A percentile compares a stretch with the other conserved stretches of the same genome.
phyloP scores from a whole-genome alignment of 2,797 vertebrate species.

The Oophaga sylvatica region DNA sequence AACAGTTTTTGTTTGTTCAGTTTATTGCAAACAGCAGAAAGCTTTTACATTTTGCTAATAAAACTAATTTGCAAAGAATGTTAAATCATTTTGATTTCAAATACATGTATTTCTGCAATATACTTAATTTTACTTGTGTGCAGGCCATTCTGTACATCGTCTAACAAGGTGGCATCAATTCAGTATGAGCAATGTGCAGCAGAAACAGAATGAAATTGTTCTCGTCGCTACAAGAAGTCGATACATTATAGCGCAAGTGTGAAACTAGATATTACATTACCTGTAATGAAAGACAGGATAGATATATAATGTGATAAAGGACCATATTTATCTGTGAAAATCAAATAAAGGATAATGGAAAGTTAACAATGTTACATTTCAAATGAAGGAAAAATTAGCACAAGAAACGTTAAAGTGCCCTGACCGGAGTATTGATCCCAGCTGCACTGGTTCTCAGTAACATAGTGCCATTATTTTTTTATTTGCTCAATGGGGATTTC shows the following conservation, averaged over 20 bases:
- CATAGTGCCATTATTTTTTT: background rate
- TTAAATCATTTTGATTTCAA: too few relatives aligned
- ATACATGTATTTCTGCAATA: too few relatives aligned
- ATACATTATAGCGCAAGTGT: conserved; percentile 52
- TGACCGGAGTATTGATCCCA: conserved; percentile 47
- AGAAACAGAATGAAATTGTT: conserved; percentile 23
- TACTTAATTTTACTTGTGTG: background rate
- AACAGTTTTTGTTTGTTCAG: too few relatives aligned
- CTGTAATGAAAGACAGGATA: conserved; percentile 52
- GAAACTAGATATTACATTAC: conserved; percentile 58
- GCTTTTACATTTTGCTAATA: too few relatives aligned
- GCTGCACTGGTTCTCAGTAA: background rate
- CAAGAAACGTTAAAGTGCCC: conserved; percentile 40
- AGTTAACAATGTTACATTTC: conserved; percentile 51
- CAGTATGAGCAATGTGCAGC: background rate
- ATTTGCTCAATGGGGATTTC: background rate
- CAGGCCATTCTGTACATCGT: background rate
- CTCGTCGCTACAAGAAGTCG: conserved; percentile 33
- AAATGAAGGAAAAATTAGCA: conserved; percentile 42
- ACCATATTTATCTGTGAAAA: conserved; percentile 55
- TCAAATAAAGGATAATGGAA: conserved; percentile 57
- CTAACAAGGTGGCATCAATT: background rate
- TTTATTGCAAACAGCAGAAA: too few relatives aligned
- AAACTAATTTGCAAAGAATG: too few relatives aligned
- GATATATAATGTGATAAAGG: conserved; percentile 42